Evolutionary conservation across 2,797 vertebrate species (phyloP).

Genomic region (Siniperca undulata): DNA sequence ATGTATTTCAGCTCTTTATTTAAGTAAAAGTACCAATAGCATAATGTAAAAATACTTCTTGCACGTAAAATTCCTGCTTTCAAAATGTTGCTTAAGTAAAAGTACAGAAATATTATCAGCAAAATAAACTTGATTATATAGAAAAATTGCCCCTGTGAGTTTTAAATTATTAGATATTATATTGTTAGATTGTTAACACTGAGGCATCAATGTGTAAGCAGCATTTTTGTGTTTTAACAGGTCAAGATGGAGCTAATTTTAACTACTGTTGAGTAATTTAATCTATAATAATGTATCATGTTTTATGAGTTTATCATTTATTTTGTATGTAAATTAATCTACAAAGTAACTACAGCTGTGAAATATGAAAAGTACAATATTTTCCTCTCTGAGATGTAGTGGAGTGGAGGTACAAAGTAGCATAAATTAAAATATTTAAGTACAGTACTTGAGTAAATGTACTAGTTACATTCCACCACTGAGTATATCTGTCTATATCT

Average conservation of each 20-base stretch:
- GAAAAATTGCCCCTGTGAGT: too few species aligned
- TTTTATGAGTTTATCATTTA: not conserved
- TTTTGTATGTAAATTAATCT: not conserved
- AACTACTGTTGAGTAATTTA: not conserved
- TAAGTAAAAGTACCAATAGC: not conserved
- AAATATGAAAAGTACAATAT: not conserved
- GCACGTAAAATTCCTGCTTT: not conserved
- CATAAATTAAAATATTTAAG: not conserved
- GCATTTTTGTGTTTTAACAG: constrained; percentile 5
- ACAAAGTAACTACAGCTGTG: not conserved
- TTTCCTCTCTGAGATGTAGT: not conserved
- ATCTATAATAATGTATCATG: not conserved
- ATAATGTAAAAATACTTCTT: not conserved
- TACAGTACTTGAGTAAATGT: not conserved
- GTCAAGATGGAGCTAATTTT: not conserved
- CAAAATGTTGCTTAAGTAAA: not conserved
- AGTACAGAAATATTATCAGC: not conserved
- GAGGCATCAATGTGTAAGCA: not conserved
- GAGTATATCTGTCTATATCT: not conserved
- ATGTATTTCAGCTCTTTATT: not conserved
- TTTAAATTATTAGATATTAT: not conserved
- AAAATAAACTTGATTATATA: not conserved
- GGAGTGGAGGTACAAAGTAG: not conserved
- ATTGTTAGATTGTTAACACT: not conserved
- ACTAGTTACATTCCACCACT: not conserved